Evolutionary conservation across 2,797 vertebrate species (phyloP).

Genomic region (Remorina albescens): DNA sequence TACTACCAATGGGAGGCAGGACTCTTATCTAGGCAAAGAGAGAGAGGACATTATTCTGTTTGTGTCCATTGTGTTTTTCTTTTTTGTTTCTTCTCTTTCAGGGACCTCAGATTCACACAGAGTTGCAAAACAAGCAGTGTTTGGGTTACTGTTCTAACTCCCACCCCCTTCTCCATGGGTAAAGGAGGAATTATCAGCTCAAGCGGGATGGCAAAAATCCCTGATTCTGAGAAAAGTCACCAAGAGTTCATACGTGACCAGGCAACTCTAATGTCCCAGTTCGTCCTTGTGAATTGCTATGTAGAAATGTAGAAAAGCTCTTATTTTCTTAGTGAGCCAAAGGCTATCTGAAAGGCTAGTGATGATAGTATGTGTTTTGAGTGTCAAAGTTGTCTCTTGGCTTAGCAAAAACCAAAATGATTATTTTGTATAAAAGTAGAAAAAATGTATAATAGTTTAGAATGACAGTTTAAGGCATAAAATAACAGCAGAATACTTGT

Average conservation of each 20-base stretch:
- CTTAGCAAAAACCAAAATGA: neutral
- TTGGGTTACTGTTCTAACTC: slow-evolving; percentile 38
- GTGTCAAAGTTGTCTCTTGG: neutral
- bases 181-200: slow-evolving; percentile 59
- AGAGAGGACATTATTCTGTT: slow-evolving; percentile 52
- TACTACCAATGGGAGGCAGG: slow-evolving; percentile 41
- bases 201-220: slow-evolving; percentile 50
- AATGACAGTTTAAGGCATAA: too few relatives aligned
- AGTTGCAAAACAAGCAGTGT: slow-evolving; percentile 56
- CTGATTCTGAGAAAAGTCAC: slow-evolving; percentile 57
- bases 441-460: too few relatives aligned
- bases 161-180: slow-evolving; percentile 32
- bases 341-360: neutral
- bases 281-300: slow-evolving; percentile 22
- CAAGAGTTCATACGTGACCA: slow-evolving; percentile 56
- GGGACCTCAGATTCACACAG: slow-evolving; percentile 33
- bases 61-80: slow-evolving; percentile 47
- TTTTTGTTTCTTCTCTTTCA: slow-evolving; percentile 15
- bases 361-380: neutral
- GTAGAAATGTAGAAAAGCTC: slow-evolving; percentile 8
- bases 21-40: slow-evolving; percentile 32
- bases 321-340: neutral
- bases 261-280: slow-evolving; percentile 16
- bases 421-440: too few relatives aligned
- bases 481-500: too few relatives aligned